Base-by-base conservation (phyloP, 1,140 invertebrate species). In the Drosophila ironensis region DNA sequence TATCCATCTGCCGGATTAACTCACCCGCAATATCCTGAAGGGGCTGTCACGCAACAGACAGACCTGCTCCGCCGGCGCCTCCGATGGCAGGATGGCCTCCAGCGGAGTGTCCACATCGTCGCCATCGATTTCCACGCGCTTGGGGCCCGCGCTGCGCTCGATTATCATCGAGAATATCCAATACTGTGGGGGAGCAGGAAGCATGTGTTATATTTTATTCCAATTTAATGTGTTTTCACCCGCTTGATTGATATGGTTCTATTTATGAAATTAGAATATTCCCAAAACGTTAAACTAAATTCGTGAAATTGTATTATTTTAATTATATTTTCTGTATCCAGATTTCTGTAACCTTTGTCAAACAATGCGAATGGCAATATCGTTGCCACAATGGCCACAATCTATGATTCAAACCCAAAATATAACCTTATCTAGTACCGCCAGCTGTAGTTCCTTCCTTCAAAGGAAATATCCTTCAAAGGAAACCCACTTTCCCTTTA, bases 1-100 rank as follows among this genome's bases (percentile, higher is more conserved):
- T n/a, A 11, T 30, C 44, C 59, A 37, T 30, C 22, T 35, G 14
- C 3, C 19, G 33, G 45, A 51, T 63, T 19, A 1, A 90, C 92
- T 92, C 82, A 94, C 93, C 91, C 93, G 91, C 38, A 94, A 88
- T 75, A 94, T 94, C 45, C 93, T 89, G 75, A 91, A 94, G 11
- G 93, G 93, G 74, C 93, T 94, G 63, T 94, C 92, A 38, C 91
- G 91, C 73, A 94, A 91, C 1, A 93, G 89, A 82, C 93, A 94
- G 9, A 94, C 88, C 63, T 33, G 30, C 14, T 88, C 88, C 17
- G 69, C 70, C 12, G 53, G 52, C 52, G 57, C 33, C 33, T 89
- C 77, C 1, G 68, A 72, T 4, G 91, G 88, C 57, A 92, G 38
- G 88, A 92, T 92, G 20, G 88, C 91, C 73, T 92, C 90, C 50